Percentiles rank a stretch among this genome's conserved stretches.
Conservation (phyloP, 92 coral and sea anemone species). For the Hydrozoanthus gracilis region DNA sequence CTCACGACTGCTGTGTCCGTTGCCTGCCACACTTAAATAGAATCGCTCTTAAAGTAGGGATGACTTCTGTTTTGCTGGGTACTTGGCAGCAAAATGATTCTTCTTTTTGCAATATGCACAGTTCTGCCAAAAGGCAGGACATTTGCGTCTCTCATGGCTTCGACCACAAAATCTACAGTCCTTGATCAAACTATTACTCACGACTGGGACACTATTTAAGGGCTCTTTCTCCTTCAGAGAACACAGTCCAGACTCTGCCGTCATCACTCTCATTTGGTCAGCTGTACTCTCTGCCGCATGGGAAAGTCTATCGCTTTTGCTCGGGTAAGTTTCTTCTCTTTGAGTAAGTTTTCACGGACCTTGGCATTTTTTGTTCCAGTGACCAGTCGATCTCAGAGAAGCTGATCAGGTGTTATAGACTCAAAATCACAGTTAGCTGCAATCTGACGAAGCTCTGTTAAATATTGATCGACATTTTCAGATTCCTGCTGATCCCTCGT, state of each 20-base stretch:
- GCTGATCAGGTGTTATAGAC: slow-evolving; percentile 55
- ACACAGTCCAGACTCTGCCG: slow-evolving; percentile 36
- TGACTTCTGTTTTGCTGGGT: slow-evolving; percentile 41
- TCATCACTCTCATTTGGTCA: slow-evolving; percentile 49
- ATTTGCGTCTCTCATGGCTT: slow-evolving; percentile 19
- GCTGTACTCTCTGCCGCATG: slow-evolving; percentile 56
- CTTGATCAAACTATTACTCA: slow-evolving; percentile 36
- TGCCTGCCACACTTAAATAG: slow-evolving; percentile 50
- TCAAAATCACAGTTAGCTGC: slow-evolving; percentile 62
- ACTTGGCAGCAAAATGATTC: slow-evolving; percentile 43
- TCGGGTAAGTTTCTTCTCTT: slow-evolving; percentile 44
- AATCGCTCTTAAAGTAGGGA: slow-evolving; percentile 54
- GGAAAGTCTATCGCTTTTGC: slow-evolving; percentile 52
- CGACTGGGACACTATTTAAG: slow-evolving; percentile 21
- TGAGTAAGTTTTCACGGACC: slow-evolving; percentile 59
- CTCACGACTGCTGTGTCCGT: slow-evolving; percentile 45
- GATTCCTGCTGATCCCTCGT: slow-evolving; percentile 55
- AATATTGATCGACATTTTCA: slow-evolving; percentile 53
- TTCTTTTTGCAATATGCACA: slow-evolving; percentile 50
- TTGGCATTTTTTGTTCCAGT: slow-evolving; percentile 49
- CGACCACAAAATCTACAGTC: slow-evolving; percentile 51
- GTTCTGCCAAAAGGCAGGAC: slow-evolving; percentile 41
- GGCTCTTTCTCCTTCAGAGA: slow-evolving; percentile 27
- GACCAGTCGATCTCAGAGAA: slow-evolving; percentile 60
- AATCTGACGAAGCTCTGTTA: slow-evolving; percentile 57